Base-by-base conservation (phyloP, 1,140 invertebrate genomes). In the Leguminivora glycinivorella region DNA sequence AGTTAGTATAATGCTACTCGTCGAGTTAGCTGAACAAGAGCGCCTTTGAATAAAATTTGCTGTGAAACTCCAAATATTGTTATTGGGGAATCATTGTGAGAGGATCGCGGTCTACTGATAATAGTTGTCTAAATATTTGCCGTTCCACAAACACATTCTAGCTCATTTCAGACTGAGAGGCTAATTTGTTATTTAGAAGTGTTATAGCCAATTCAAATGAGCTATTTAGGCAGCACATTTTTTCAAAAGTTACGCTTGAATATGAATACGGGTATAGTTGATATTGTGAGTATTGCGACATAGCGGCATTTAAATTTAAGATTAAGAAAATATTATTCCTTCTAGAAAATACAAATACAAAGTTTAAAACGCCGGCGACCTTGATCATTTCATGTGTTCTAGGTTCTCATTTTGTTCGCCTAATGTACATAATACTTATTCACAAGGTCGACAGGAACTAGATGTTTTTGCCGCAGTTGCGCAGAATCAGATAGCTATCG, bases 81-180 rank as follows among this genome's bases (percentile, higher is more conserved):
- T 75, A 66, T 40, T 71, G 38, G 79, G 68, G 68, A 75, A 74
- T 67, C 70, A 72, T 72, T 80, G 80, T 79, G 75, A 72, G 77
- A 76, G 77, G 78, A 82, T 85, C 78, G 80, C 83, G 76, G 76
- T 82, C 73, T 82, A 79, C 75, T 80, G 84, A 87, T 88, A 87
- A 87, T 85, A 84, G 83, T 83, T 87, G 81, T 84, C 81, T 85
- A 88, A 88, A 88, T 87, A 87, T 88, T 88, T 88, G 85, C 83
- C 76, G 82, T 82, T 85, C 73, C 70, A 73, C 73, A 71, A 81
- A 76, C 81, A 83, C 75, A 74, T 78, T 82, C 76, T 70, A 82
- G 75, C 75, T 83, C 73, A 83, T 78, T 80, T 75, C 71, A 72
- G 77, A 71, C 80, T 81, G 73, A 70, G 63, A 80, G 72, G 77